These are phyloP conservation scores for Morelia viridis DNA, from an alignment of 2,797 vertebrate genomes.

Conservation along the genomic window DNA sequence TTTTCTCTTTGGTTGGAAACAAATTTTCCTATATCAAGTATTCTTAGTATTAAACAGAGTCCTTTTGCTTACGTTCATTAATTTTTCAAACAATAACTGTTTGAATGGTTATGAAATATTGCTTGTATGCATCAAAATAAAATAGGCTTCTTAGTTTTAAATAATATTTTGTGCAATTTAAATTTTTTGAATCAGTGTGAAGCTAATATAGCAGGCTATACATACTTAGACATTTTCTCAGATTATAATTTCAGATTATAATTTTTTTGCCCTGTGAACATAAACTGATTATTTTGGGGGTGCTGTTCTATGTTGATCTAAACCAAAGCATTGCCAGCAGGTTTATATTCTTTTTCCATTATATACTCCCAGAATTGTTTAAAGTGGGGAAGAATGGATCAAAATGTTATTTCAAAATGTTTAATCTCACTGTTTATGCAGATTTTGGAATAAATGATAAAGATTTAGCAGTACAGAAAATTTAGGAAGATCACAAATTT, in stretches of 20 bases:
- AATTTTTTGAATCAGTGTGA: neutral
- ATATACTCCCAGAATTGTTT: neutral
- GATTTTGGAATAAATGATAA: neutral
- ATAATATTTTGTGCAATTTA: neutral
- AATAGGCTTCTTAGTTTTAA: neutral
- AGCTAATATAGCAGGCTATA: neutral
- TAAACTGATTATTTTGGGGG: neutral
- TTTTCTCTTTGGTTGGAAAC: too few species aligned
- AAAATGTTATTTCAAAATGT: neutral
- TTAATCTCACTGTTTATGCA: neutral
- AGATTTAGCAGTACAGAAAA: neutral
- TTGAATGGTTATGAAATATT: neutral
- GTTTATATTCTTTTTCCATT: neutral
- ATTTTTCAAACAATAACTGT: neutral
- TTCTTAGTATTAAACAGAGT: neutral
- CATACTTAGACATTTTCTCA: neutral
- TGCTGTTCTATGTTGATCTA: neutral
- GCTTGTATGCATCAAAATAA: neutral
- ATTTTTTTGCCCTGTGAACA: neutral
- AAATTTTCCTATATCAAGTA: neutral
- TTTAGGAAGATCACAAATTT: neutral
- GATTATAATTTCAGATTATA: neutral
- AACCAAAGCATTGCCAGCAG: neutral
- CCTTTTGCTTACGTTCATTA: neutral
- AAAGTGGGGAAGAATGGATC: neutral